phyloP scores from a whole-genome alignment of 2,113 vertebrate species.

The Beaufortia kweichowensis region DNA sequence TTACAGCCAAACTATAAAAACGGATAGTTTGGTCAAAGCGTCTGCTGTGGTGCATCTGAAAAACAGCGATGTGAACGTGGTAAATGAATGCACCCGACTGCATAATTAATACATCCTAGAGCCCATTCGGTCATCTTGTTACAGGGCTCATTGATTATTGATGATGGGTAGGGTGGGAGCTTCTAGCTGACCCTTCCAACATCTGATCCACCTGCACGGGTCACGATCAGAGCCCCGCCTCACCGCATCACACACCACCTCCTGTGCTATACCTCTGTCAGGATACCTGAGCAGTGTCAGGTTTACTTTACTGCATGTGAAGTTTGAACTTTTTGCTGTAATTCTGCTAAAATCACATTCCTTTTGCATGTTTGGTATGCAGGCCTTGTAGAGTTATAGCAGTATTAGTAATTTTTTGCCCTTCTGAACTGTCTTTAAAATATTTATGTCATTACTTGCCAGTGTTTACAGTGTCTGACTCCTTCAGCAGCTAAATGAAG shows the following conservation, averaged over 20 bases:
- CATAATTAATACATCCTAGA: conserved; percentile 71
- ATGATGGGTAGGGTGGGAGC: conserved; percentile 44
- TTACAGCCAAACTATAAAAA: conserved; percentile 1
- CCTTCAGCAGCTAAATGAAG: conserved; percentile 18
- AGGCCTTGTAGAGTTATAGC: not conserved
- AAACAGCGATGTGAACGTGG: not conserved
- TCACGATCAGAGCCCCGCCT: conserved; percentile 12
- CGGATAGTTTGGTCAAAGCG: not conserved
- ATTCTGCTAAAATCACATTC: not conserved
- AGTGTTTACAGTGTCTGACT: conserved; percentile 29
- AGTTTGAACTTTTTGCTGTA: not conserved
- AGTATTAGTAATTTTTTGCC: conserved; percentile 16
- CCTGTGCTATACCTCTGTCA: not conserved
- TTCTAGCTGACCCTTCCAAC: conserved; percentile 34
- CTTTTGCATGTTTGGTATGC: conserved; percentile 1
- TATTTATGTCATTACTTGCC: conserved; percentile 24
- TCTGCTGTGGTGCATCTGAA: conserved; percentile 23
- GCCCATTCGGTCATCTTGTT: conserved; percentile 58
- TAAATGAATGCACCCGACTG: conserved; percentile 59
- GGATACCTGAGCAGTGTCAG: conserved; percentile 10
- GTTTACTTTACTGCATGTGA: conserved; percentile 15
- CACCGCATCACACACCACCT: not conserved
- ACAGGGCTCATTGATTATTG: conserved; percentile 69
- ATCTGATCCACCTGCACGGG: conserved; percentile 42
- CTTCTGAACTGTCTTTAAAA: not conserved